phyloP scores from a whole-genome alignment of 2,888 invertebrate genomes.

The Pinctada fucata region DNA sequence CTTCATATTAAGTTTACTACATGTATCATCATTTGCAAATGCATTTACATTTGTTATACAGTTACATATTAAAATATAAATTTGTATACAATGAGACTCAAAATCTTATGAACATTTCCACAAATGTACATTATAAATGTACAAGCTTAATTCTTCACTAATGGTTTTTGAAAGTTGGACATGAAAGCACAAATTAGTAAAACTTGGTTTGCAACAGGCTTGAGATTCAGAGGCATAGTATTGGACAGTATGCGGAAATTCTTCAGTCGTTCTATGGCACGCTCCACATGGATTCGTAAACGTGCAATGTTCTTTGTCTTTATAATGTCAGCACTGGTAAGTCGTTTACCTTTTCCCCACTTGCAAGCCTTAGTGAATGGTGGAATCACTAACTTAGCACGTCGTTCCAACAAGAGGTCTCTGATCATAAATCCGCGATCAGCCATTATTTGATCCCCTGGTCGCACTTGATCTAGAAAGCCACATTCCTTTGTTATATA shows the following conservation, averaged over 20 bases:
- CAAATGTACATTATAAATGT: too few species aligned
- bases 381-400: conserved; percentile 9
- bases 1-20: too few species aligned
- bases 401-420: conserved; percentile 7
- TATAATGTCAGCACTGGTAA: not conserved
- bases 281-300: conserved; percentile 24
- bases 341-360: conserved; percentile 25
- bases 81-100: too few species aligned
- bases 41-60: too few species aligned
- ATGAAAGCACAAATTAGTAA: conserved; percentile 15
- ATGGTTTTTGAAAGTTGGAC: conserved; percentile 18
- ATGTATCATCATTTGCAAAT: too few species aligned
- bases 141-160: conserved; percentile 17
- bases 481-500: conserved; percentile 25
- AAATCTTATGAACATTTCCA: too few species aligned
- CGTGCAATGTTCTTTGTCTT: conserved; percentile 18
- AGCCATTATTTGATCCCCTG: conserved; percentile 31
- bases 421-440: conserved; percentile 24
- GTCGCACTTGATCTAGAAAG: conserved; percentile 7
- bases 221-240: conserved; percentile 10
- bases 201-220: conserved; percentile 23
- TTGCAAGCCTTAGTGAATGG: conserved; percentile 22
- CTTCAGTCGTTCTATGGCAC: conserved; percentile 24
- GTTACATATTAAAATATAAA: too few species aligned
- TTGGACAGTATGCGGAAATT: conserved; percentile 16